Base-by-base conservation (phyloP, 2,797 vertebrate species). In the Sebastes flavidus region DNA sequence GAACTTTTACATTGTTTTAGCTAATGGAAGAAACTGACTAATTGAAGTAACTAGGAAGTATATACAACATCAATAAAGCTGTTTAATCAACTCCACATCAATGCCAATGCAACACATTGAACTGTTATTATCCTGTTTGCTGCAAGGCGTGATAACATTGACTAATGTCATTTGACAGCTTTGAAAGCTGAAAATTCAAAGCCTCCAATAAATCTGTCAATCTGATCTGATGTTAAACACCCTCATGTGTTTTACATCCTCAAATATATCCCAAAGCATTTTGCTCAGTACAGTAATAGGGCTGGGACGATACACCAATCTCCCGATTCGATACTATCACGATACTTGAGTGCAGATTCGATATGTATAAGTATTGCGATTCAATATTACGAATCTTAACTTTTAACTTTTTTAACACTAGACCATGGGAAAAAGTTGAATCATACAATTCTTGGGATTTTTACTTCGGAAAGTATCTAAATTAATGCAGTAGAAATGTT, bases 31-130 rank as follows among this genome's bases (percentile, higher is more conserved):
- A 77, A 87, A 56, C 56, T 54, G 34, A 80, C 75, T 81, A 73
- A 78, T 77, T 84, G 25, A 81, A 77, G 54, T 72, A 60, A 58
- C 42, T 2, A 46, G 55, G 72, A 80, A 54, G 65, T 65, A 61
- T 52, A 73, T 73, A 81, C 71, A 80, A 58, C 82, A 80, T 81
- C 77, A 86, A 77, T 87, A 72, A 81, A 79, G 62, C 61, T 55
- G 62, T 80, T 87, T 81, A 79, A 87, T 88, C 70, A 67, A 71
- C 46, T 80, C 75, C 18, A 65, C 84, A 90, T 91, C 74, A 88
- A 70, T 76, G 72, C 36, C 75, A 30, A 56, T 68, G 18, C 70
- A 72, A 81, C 68, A 60, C 66, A 63, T 16, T 54, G 38, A 77
- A 60, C 65, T 81, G 59, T 68, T 70, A 38, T 82, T 46, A 65